These are phyloP conservation scores for human (Homo sapiens) DNA, from an alignment of 2,113 vertebrate species.

Conservation along the genomic window GRCh38 chr2:101826001-101826500, in stretches of 20 bases:
- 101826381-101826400: background rate
- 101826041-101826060: background rate
- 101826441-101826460: background rate
- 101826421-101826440: background rate
- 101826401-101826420: background rate
- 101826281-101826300: background rate
- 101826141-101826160: background rate
- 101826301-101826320: background rate
- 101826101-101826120: background rate
- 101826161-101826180: background rate
- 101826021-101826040: background rate
- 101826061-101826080: background rate
- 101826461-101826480: background rate
- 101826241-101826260: background rate
- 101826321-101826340: background rate
- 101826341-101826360: background rate
- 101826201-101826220: background rate
- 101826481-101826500: background rate
- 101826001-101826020: background rate
- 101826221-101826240: background rate
- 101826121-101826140: background rate
- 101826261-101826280: background rate
- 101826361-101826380: constrained; percentile 20
- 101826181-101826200: background rate
- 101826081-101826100: background rate